A percentile compares a stretch with the other conserved stretches of the same genome.
Evolutionary conservation across 2,113 vertebrate genomes (phyloP).

Genomic region (Elephas maximus): DNA sequence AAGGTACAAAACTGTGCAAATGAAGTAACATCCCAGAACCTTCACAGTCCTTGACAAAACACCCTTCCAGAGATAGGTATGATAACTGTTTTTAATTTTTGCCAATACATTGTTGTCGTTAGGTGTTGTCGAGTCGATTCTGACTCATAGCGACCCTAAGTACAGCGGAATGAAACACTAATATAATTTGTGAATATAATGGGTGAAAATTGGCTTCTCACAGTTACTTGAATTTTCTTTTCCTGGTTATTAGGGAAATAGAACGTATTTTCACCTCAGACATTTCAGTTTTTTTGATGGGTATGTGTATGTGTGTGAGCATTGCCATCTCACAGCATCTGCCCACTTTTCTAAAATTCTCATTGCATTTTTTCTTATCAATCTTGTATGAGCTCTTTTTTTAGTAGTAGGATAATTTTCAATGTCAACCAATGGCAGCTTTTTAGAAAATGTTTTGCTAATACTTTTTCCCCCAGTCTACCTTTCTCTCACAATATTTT

Average conservation of each 20-base stretch:
- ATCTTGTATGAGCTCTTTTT: background rate
- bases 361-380: background rate
- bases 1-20: background rate
- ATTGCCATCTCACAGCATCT: background rate
- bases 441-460: background rate
- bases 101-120: too few species aligned
- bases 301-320: background rate
- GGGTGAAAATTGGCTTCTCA: background rate
- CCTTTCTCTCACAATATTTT: background rate
- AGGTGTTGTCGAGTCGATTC: too few species aligned
- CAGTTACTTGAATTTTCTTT: background rate
- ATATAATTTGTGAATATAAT: background rate
- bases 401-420: background rate
- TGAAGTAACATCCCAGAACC: background rate
- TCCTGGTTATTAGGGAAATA: background rate
- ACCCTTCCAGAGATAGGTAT: background rate
- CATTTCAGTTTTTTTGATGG: background rate
- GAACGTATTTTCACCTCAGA: background rate
- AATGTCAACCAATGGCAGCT: background rate
- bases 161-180: too few species aligned
- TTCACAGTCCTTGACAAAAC: background rate
- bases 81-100: background rate
- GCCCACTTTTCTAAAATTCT: background rate
- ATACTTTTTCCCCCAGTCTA: background rate
- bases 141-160: too few species aligned